phyloP scores from a whole-genome alignment of 2,797 vertebrate species.

The Psittacula echo region DNA sequence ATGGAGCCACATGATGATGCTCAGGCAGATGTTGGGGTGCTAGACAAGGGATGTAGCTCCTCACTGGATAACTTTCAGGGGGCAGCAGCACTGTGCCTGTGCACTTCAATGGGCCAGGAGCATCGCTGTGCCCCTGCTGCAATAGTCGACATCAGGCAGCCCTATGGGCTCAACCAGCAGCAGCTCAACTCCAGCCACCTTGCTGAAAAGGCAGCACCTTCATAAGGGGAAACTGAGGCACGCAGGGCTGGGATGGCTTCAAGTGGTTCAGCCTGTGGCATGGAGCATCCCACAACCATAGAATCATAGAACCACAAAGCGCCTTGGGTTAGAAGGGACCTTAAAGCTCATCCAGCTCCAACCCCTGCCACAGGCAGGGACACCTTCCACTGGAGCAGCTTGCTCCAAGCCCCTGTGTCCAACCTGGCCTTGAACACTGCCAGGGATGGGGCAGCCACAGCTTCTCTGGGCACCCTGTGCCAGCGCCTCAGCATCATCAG shows the following conservation, averaged over 20 bases:
- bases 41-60: neutral
- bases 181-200: neutral
- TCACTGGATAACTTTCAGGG: accelerated
- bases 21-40: neutral
- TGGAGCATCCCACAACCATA: neutral
- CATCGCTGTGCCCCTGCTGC: accelerated
- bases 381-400: too few relatives aligned
- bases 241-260: neutral
- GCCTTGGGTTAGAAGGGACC: neutral
- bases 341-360: neutral
- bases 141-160: neutral
- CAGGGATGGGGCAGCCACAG: too few relatives aligned
- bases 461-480: too few relatives aligned
- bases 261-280: neutral
- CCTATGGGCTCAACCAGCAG: neutral
- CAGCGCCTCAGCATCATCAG: too few relatives aligned
- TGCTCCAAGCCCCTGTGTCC: too few relatives aligned
- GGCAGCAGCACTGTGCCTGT: neutral
- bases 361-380: too few relatives aligned
- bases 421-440: too few relatives aligned
- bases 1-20: neutral
- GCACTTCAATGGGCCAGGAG: neutral
- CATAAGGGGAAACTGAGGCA: constrained; percentile 30
- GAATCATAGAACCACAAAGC: neutral
- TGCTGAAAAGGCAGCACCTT: neutral